phyloP scores from a whole-genome alignment of 2,113 vertebrate genomes.

The Capricornis sumatraensis region DNA sequence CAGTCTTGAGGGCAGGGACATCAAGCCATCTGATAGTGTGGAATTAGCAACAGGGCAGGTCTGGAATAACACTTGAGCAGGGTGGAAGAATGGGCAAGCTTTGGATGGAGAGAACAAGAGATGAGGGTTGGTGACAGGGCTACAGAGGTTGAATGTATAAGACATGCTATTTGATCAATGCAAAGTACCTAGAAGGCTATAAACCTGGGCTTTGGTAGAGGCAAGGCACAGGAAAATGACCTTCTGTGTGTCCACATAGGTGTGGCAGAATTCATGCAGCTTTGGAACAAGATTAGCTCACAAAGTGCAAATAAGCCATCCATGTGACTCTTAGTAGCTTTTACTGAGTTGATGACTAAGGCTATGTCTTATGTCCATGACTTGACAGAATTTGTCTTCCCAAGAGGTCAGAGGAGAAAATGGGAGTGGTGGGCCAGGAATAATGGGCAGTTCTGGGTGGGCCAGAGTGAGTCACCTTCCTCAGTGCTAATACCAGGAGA shows the following conservation, averaged over 20 bases:
- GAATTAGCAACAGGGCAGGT: not conserved
- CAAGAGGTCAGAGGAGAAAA: not conserved
- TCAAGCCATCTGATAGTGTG: not conserved
- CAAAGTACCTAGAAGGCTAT: not conserved
- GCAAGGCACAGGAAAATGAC: not conserved
- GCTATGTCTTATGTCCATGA: not conserved
- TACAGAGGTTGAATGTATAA: not conserved
- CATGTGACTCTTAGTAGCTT: not conserved
- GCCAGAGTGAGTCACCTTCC: not conserved
- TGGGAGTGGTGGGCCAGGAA: not conserved
- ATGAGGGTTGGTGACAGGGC: not conserved
- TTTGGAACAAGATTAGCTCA: not conserved
- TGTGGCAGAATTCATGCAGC: not conserved
- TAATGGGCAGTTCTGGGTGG: not conserved
- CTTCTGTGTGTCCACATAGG: not conserved
- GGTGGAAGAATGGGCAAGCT: not conserved
- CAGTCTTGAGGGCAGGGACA: not conserved
- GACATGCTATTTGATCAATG: not conserved
- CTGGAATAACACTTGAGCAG: not conserved
- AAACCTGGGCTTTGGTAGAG: not conserved
- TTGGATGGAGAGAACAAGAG: not conserved
- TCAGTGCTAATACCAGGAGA: not conserved
- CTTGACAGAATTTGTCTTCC: not conserved
- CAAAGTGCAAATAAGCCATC: not conserved
- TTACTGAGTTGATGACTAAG: not conserved